Evolutionary conservation across 2,797 vertebrate species (phyloP).

Genomic region (Molothrus ater): DNA sequence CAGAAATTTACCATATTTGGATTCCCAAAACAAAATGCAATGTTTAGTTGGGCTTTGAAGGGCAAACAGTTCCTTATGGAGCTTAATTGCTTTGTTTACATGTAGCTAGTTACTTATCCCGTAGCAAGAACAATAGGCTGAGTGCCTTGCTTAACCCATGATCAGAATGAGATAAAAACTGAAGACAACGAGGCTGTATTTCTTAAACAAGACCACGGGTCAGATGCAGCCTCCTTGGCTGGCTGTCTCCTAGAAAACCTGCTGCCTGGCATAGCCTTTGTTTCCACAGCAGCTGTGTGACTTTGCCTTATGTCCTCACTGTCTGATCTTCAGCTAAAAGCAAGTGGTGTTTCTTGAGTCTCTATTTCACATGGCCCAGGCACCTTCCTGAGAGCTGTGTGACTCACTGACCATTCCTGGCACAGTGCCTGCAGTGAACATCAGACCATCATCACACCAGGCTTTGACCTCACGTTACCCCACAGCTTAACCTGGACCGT

Average conservation of each 20-base stretch:
- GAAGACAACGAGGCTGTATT: not conserved
- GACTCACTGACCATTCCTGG: not conserved
- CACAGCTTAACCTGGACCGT: not conserved
- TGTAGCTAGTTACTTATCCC: slow-evolving; percentile 61
- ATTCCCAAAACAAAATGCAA: not conserved
- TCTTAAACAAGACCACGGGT: not conserved
- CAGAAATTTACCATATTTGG: slow-evolving; percentile 18
- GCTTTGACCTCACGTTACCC: not conserved
- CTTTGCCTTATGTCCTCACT: not conserved
- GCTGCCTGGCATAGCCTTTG: not conserved
- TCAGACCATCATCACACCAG: not conserved
- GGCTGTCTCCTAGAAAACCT: not conserved
- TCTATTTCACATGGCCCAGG: accelerated
- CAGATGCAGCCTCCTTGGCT: not conserved
- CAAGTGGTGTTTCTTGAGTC: not conserved
- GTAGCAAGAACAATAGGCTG: slow-evolving; percentile 70
- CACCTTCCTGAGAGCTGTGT: not conserved
- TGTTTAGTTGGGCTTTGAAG: slow-evolving; percentile 25
- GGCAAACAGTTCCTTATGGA: slow-evolving; percentile 55
- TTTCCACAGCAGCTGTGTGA: not conserved
- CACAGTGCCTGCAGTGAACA: not conserved
- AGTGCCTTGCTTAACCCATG: slow-evolving; percentile 46
- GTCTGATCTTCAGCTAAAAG: not conserved
- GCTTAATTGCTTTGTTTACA: slow-evolving; percentile 69
- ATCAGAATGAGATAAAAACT: slow-evolving; percentile 63